Evolutionary conservation across 1,140 invertebrate species (phyloP).

Genomic region (Condylostylus longicornis): DNA sequence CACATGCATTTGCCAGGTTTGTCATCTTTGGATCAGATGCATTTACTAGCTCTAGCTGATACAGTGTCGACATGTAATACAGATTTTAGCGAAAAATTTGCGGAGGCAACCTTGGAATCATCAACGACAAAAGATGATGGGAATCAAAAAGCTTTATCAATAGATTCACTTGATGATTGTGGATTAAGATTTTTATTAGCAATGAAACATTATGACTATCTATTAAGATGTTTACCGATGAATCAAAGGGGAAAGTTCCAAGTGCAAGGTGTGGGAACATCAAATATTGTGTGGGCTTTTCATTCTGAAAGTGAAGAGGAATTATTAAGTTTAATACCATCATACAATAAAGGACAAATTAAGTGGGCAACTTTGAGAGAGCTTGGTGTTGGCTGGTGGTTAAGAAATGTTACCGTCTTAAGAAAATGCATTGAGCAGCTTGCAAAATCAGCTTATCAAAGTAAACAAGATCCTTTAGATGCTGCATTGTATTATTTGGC

Average conservation of each 20-base stretch:
- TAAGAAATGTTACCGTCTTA: constrained; percentile 71
- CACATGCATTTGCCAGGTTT: constrained; percentile 93
- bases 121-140: constrained; percentile 44
- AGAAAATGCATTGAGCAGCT: constrained; percentile 82
- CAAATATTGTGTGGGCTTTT: constrained; percentile 96
- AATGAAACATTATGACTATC: constrained; percentile 94
- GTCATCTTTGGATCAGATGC: constrained; percentile 97
- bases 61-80: constrained; percentile 89
- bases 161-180: constrained; percentile 91
- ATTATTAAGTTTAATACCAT: constrained; percentile 77
- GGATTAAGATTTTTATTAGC: constrained; percentile 89
- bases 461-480: constrained; percentile 87
- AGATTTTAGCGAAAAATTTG: constrained; percentile 70
- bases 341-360: constrained; percentile 63
- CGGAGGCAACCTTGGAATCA: constrained; percentile 61
- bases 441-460: constrained; percentile 80
- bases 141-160: constrained; percentile 34
- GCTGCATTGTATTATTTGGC: constrained; percentile 95
- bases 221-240: constrained; percentile 78
- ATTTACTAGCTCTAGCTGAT: constrained; percentile 90
- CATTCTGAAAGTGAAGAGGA: constrained; percentile 98
- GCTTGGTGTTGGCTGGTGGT: constrained; percentile 92
- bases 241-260: constrained; percentile 75
- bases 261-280: constrained; percentile 75
- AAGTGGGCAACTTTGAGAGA: constrained; percentile 88